Evolutionary conservation across 2,888 invertebrate genomes (phyloP), one percentile per base, ranked within the genome.

Genomic region (Lochmaea crataegi): DNA sequence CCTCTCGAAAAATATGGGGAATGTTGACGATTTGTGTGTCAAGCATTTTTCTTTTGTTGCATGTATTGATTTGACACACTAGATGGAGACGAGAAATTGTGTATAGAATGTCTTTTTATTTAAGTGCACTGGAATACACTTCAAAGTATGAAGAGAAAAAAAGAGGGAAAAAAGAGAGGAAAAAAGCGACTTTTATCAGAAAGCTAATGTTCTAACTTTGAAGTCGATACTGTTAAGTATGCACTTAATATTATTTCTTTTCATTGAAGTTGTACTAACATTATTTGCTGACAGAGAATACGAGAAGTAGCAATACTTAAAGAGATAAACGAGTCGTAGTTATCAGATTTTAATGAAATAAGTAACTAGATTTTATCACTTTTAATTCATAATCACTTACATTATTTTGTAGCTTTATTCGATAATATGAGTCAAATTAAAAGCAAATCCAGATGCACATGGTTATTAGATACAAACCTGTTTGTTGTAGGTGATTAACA

Each of bases 31-130:
- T 69, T 69, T 69, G 69, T 69, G 63, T 69, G 69, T 69, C 69
- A 51, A 69, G 69, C 63, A 53, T 69, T 69, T 63, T 63, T 69
- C 69, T 64, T 69, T 69, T 69, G 69, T 69, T 38, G 32, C 63
- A 63, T 41, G 56, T 69, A 69, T 69, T 64, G 69, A 69, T 69
- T 69, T 64, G 69, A 63, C 53, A 69, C 45, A 56, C 63, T 69
- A 69, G 63, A 69, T 56, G 63, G 53, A 64, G 63, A 53, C 57
- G 63, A 16, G 42, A 69, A 69, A 69, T 69, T 63, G 69, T 63
- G 69, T 63, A 69, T 61, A 51, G 32, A 65, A 57, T 57, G 51
- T 26, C 73, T 72, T 71, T 76, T 76, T 75, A 69, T 69, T 69
- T 64, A 32, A 60, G 60, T 60, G 60, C 32, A 60, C 57, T 57